phyloP scores from a whole-genome alignment of 2,113 vertebrate genomes.

The Helogale parvula region DNA sequence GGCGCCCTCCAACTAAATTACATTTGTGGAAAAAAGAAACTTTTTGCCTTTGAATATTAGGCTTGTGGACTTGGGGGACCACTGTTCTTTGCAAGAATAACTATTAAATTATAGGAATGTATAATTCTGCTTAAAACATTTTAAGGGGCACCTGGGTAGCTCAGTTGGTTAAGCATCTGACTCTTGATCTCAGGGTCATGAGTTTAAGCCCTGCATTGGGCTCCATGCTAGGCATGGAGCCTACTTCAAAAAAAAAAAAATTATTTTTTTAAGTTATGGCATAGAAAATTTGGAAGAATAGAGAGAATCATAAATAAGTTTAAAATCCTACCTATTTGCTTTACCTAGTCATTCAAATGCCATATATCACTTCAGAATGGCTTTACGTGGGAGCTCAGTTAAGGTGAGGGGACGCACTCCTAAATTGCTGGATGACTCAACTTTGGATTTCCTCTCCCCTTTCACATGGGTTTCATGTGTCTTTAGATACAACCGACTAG shows the following conservation, averaged over 20 bases:
- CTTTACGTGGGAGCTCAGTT: slow-evolving; percentile 57
- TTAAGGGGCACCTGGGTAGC: background rate
- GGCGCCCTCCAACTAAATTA: background rate
- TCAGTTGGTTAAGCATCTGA: too few relatives aligned
- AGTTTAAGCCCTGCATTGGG: too few relatives aligned
- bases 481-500: slow-evolving; percentile 73
- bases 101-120: background rate
- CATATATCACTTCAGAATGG: background rate
- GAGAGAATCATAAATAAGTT: slow-evolving; percentile 41
- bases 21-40: background rate
- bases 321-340: slow-evolving; percentile 11
- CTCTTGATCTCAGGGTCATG: too few relatives aligned
- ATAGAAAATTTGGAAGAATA: slow-evolving; percentile 31
- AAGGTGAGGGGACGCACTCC: slow-evolving; percentile 68
- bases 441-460: slow-evolving; percentile 72
- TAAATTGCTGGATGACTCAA: slow-evolving; percentile 68
- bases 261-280: background rate
- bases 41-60: background rate
- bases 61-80: background rate
- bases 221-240: too few relatives aligned
- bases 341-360: background rate
- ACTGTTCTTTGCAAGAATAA: background rate
- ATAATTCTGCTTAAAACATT: background rate
- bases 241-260: background rate
- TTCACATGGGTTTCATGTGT: slow-evolving; percentile 66